Percentiles rank a stretch among this genome's conserved stretches.
phyloP scores from a whole-genome alignment of 2,113 vertebrate species.

The Gallinago jamesoni region DNA sequence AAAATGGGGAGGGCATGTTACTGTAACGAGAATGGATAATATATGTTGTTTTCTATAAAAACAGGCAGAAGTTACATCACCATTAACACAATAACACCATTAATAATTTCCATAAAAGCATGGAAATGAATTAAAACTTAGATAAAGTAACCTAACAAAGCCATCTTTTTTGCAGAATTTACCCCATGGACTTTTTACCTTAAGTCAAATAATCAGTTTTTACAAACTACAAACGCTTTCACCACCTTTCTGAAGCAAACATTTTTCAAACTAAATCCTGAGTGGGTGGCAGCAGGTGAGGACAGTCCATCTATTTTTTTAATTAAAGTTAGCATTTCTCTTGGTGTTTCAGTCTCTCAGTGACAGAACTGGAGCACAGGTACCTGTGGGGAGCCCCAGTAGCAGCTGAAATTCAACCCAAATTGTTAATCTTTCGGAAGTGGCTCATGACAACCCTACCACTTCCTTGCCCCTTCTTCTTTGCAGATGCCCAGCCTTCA shows the following conservation, averaged over 20 bases:
- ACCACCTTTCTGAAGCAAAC: neutral
- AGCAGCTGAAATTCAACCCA: neutral
- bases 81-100: neutral
- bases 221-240: neutral
- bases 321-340: neutral
- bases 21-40: neutral
- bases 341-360: neutral
- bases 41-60: neutral
- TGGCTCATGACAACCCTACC: neutral
- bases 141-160: neutral
- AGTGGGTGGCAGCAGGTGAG: neutral
- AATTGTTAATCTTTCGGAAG: neutral
- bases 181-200: neutral
- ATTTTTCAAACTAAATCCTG: neutral
- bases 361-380: neutral
- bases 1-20: neutral
- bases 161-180: neutral
- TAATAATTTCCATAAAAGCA: neutral
- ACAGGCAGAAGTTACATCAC: neutral
- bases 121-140: neutral
- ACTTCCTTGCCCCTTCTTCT: neutral
- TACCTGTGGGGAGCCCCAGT: neutral
- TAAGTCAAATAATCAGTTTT: neutral
- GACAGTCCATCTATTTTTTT: neutral
- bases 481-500: neutral